Percentiles rank a stretch among this genome's conserved stretches.
phyloP scores from a whole-genome alignment of 2,113 vertebrate genomes.

The Myotis davidii region DNA sequence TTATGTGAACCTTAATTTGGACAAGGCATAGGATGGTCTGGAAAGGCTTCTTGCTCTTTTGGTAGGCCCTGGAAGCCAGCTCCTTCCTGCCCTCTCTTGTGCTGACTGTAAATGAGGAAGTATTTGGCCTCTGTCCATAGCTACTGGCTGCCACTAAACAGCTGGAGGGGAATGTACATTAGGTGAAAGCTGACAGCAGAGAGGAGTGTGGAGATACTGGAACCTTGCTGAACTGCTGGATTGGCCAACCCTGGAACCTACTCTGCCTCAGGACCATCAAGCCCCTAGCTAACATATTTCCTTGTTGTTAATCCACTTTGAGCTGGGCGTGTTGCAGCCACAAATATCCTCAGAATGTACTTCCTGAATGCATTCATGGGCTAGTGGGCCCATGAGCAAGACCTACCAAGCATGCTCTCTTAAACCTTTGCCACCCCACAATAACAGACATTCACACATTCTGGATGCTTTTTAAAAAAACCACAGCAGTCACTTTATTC shows the following conservation, averaged over 20 bases:
- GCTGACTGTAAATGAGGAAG: neutral
- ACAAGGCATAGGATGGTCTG: neutral
- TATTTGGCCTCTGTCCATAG: neutral
- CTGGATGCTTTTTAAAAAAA: slow-evolving; percentile 64
- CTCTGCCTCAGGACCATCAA: neutral
- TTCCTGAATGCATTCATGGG: neutral
- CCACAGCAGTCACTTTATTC: slow-evolving; percentile 77
- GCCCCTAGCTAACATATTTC: neutral
- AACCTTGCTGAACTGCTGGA: neutral
- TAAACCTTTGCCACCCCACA: neutral
- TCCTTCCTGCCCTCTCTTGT: neutral
- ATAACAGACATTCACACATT: slow-evolving; percentile 1
- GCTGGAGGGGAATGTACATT: neutral
- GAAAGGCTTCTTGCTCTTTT: neutral
- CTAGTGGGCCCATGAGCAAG: neutral
- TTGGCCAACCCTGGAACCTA: neutral
- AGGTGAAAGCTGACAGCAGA: neutral
- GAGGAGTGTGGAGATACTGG: neutral
- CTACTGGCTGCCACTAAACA: neutral
- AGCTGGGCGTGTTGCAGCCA: neutral
- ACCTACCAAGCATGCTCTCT: neutral
- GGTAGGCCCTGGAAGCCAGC: neutral
- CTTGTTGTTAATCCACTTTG: neutral
- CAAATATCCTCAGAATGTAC: neutral
- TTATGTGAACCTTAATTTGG: neutral